phyloP scores from a whole-genome alignment of 2,888 invertebrate species.

The Polymixis lichenea region DNA sequence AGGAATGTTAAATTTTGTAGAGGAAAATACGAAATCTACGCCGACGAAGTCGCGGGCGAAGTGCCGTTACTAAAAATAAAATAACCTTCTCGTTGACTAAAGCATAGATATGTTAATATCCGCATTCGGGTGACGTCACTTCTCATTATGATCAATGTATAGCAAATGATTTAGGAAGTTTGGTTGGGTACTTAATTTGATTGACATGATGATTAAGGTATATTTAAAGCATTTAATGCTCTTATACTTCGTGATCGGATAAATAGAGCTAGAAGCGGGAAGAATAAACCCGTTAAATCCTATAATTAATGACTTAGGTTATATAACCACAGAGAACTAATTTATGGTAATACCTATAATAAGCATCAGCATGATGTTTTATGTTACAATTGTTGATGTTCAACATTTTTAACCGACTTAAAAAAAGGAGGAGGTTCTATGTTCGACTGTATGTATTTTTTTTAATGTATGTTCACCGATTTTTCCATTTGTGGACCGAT shows the following conservation, averaged over 20 bases:
- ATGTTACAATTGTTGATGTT: no score
- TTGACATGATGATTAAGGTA: not conserved
- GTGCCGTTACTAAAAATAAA: not conserved
- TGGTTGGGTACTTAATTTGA: not conserved
- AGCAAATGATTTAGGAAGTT: constrained; percentile 31
- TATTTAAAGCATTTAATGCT: not conserved
- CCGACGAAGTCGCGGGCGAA: no score
- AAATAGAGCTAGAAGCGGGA: not conserved
- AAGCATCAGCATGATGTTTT: not conserved
- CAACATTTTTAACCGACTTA: no score
- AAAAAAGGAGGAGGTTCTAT: no score
- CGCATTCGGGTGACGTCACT: constrained; percentile 24
- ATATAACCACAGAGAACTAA: no score
- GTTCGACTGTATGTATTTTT: no score
- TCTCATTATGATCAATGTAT: constrained; percentile 17
- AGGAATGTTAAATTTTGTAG: no score
- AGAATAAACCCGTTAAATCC: not conserved
- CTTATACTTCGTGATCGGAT: not conserved
- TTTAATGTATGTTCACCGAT: no score
- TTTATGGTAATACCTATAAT: not conserved
- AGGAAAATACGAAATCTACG: no score
- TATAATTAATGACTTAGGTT: not conserved
- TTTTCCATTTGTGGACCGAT: no score
- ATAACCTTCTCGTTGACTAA: not conserved
- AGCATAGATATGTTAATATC: not conserved